phyloP scores from a whole-genome alignment of 2,113 vertebrate genomes.

The Muscicapa adusta region DNA sequence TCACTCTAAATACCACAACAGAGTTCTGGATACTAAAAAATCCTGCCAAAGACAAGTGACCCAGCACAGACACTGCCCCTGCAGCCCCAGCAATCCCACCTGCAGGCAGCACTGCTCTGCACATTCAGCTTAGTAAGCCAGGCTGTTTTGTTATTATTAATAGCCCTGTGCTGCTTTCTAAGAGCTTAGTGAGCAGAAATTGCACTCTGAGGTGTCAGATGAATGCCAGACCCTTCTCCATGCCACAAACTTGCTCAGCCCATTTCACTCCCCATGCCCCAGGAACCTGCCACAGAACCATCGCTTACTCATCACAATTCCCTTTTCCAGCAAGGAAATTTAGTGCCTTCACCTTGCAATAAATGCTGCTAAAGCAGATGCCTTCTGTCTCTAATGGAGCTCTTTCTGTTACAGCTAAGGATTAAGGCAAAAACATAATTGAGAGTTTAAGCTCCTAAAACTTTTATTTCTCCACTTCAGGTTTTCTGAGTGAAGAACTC shows the following conservation, averaged over 20 bases:
- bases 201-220: background rate
- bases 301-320: fast-evolving
- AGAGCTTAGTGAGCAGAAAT: background rate
- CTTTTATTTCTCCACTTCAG: background rate
- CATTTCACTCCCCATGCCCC: background rate
- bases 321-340: background rate
- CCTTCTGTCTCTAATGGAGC: background rate
- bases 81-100: background rate
- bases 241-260: background rate
- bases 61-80: background rate
- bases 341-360: background rate
- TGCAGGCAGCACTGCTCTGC: background rate
- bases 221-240: background rate
- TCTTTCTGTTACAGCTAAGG: background rate
- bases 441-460: background rate
- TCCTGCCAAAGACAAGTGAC: background rate
- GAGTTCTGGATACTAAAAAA: background rate
- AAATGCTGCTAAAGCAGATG: background rate
- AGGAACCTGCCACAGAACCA: background rate
- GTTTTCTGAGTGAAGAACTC: background rate
- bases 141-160: background rate
- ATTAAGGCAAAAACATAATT: background rate
- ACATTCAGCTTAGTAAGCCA: background rate
- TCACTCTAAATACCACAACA: background rate
- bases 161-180: background rate